Evolutionary conservation across 1,140 invertebrate species (phyloP), one percentile per base, ranked within the genome.

Genomic region (Sarcophaga peregrina): DNA sequence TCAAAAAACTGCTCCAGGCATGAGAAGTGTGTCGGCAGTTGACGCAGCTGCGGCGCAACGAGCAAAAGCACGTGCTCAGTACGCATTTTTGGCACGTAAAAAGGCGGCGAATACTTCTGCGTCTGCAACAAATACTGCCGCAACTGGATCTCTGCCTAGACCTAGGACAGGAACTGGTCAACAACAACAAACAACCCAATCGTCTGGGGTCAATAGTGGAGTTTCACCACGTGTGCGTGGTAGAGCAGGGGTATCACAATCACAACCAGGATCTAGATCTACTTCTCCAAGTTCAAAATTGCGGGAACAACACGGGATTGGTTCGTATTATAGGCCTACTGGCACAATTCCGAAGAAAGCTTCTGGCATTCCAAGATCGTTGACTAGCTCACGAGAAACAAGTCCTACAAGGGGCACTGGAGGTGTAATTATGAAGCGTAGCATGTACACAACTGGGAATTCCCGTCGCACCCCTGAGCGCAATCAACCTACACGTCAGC

Each of bases 1-100:
- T 62, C 88, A 89, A 46, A 90, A 90, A 75, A 84, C 89, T 0
- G 84, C 88, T 20, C 85, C 91, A 76, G 93, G 91, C 83, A 92
- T 92, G 86, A 93, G 97, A 83, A 98, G 97, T 74, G 97, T 96
- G 87, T 98, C 97, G 85, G 97, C 97, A 62, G 96, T 98, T 87
- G 97, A 99, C 92, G 93, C 97, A 81, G 96, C 96, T 85, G 96
- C 96, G 10, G 96, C 95, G 45, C 95, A 97, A 90, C 92, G 96
- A 81, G 96, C 96, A 17, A 95, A 96, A 86, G 95, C 94, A 0
- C 92, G 96, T 83, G 93, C 95, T 50, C 93, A 95, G 84, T 97
- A 96, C 90, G 95, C 95, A 20, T 94, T 94, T 84, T 92, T 96
- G 89, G 93, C 94, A 73, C 91, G 96, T 46, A 93, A 95, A 83